Conservation (phyloP, 2,797 vertebrate genomes). For the Melanotaenia parkinsoni region DNA sequence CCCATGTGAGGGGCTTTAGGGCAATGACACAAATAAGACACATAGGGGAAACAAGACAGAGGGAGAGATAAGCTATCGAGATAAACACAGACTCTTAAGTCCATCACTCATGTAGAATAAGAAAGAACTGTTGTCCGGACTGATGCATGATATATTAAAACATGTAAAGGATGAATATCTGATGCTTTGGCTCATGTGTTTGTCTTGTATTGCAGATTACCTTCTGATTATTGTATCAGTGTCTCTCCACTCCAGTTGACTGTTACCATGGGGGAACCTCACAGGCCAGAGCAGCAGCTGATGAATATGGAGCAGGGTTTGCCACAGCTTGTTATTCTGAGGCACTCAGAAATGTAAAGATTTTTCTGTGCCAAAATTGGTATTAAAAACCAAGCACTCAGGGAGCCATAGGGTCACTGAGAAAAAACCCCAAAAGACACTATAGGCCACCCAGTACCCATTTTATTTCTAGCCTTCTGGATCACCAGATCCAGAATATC, state of each 20-base stretch:
- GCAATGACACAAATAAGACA: conserved; percentile 62
- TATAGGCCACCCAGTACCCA: no score
- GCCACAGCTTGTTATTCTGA: conserved; percentile 30
- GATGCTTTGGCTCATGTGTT: conserved; percentile 28
- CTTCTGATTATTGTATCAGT: conserved; percentile 62
- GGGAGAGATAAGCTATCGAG: conserved; percentile 37
- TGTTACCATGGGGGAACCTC: conserved; percentile 57
- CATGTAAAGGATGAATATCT: conserved; percentile 10
- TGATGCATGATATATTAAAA: conserved; percentile 29
- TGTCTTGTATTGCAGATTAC: conserved; percentile 34
- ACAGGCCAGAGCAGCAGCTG: conserved; percentile 46
- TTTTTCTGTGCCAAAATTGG: conserved; percentile 14
- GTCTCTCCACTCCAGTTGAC: conserved; percentile 65
- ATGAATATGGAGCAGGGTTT: conserved; percentile 60
- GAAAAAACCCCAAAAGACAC: no score
- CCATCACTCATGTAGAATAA: conserved; percentile 43
- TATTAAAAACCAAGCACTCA: not conserved
- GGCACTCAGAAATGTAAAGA: not conserved
- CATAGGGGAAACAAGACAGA: conserved; percentile 16
- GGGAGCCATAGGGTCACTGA: no score
- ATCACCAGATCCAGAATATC: no score
- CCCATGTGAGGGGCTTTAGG: conserved; percentile 77
- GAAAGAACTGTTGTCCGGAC: conserved; percentile 29
- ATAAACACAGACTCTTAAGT: conserved; percentile 42
- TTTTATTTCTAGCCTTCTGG: no score